A percentile compares a stretch with the other conserved stretches of the same genome.
Evolutionary conservation across 2,888 invertebrate species (phyloP).

Genomic region (Tipula confusa): DNA sequence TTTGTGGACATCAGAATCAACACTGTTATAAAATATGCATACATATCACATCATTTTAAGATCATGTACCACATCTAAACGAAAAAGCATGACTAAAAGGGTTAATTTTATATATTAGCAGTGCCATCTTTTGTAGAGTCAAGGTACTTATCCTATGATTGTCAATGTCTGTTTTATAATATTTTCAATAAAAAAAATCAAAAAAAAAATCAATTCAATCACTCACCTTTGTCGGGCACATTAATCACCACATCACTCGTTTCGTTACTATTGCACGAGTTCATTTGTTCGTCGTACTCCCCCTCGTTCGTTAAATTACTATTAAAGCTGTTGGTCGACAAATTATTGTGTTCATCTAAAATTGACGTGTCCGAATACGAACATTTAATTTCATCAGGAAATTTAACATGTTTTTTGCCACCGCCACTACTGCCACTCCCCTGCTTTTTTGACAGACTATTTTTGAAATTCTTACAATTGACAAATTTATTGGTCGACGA

Average conservation of each 20-base stretch:
- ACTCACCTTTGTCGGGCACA: not conserved
- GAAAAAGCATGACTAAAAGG: too few species aligned
- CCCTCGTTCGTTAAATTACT: slow-evolving; percentile 3
- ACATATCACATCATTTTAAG: too few species aligned
- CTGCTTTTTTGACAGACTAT: not conserved
- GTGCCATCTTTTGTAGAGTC: too few species aligned
- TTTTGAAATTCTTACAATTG: slow-evolving; percentile 27
- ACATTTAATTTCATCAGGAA: slow-evolving; percentile 57
- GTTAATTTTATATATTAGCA: too few species aligned
- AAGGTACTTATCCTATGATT: too few species aligned
- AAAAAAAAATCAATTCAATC: too few species aligned
- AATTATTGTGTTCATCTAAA: not conserved
- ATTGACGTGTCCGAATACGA: slow-evolving; percentile 31
- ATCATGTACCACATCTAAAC: too few species aligned
- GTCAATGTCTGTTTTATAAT: too few species aligned
- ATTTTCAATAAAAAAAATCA: too few species aligned
- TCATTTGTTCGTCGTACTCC: not conserved
- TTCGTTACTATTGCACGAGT: not conserved
- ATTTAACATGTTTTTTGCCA: slow-evolving; percentile 64
- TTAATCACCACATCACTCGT: not conserved
- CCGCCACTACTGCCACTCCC: not conserved
- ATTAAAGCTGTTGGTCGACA: not conserved
- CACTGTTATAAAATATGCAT: too few species aligned
- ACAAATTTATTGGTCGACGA: slow-evolving; percentile 26
- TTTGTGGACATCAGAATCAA: too few species aligned